Evolutionary conservation across 2,797 vertebrate species (phyloP).

Genomic region (Microctenopoma lineatum): DNA sequence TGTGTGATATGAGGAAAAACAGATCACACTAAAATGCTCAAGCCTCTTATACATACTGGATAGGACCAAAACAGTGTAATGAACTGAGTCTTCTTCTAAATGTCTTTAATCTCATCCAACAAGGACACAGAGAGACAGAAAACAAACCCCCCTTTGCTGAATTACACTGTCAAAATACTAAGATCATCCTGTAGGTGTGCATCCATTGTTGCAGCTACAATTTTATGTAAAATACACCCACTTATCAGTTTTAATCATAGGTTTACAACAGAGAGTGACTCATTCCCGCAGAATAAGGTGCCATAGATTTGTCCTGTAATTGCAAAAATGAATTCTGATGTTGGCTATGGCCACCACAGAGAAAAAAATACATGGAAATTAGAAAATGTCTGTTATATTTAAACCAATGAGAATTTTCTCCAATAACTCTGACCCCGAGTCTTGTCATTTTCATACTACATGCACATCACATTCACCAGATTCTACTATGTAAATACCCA

Average conservation of each 20-base stretch:
- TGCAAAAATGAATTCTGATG: constrained; percentile 32
- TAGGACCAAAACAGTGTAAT: background rate
- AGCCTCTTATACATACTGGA: constrained; percentile 1
- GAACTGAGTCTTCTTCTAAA: background rate
- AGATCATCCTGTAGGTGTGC: constrained; percentile 52
- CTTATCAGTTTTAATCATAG: constrained; percentile 58
- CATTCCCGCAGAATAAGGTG: constrained; percentile 41
- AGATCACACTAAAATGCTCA: background rate
- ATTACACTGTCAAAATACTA: constrained; percentile 37
- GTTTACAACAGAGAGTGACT: constrained; percentile 44
- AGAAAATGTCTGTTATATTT: constrained; percentile 14
- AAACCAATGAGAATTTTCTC: constrained; percentile 2
- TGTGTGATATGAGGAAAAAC: constrained; percentile 11
- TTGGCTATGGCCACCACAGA: background rate
- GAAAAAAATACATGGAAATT: constrained; percentile 10
- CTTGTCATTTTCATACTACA: background rate
- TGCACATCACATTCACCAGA: constrained; percentile 6
- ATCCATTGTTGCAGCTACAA: constrained; percentile 44
- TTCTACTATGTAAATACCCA: background rate
- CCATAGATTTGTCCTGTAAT: constrained; percentile 32
- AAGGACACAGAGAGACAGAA: constrained; percentile 5
- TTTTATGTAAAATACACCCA: constrained; percentile 57
- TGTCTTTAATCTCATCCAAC: constrained; percentile 11
- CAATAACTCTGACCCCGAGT: background rate
- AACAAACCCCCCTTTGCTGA: constrained; percentile 17